phyloP scores from a whole-genome alignment of 37 sponge, comb jelly and placozoan genomes.

The Geodia barretti region DNA sequence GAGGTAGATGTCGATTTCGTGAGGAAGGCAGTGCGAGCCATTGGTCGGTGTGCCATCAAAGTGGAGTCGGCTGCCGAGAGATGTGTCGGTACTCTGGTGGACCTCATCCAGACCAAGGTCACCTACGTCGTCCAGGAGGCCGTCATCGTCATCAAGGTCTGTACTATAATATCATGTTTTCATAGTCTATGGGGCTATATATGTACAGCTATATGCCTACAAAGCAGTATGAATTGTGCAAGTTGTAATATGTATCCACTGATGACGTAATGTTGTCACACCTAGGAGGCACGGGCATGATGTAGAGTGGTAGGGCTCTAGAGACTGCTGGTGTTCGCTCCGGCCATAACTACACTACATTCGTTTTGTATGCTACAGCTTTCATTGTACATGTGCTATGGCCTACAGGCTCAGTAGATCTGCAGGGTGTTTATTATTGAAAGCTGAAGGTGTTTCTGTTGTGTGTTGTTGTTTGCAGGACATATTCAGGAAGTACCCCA shows the following conservation, averaged over 20 bases:
- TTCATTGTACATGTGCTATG: no score
- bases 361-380: no score
- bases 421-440: not conserved
- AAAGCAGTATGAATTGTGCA: no score
- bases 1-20: conserved; percentile 99
- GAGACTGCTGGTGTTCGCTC: no score
- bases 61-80: conserved; percentile 93
- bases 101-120: conserved; percentile 98
- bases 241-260: no score
- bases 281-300: no score
- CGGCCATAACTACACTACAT: no score
- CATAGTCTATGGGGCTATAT: no score
- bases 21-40: conserved; percentile 95
- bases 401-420: no score
- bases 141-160: conserved; percentile 94
- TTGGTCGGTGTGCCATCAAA: conserved; percentile 99
- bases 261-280: no score
- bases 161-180: conserved; percentile 1
- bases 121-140: conserved; percentile 99
- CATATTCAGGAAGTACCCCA: conserved; percentile 98
- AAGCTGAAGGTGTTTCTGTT: conserved; percentile 9
- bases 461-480: conserved; percentile 78
- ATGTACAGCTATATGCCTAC: no score
- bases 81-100: conserved; percentile 93
- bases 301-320: no score